Conservation (phyloP, 2,888 invertebrate genomes). For the Anagyrus pseudococci region DNA sequence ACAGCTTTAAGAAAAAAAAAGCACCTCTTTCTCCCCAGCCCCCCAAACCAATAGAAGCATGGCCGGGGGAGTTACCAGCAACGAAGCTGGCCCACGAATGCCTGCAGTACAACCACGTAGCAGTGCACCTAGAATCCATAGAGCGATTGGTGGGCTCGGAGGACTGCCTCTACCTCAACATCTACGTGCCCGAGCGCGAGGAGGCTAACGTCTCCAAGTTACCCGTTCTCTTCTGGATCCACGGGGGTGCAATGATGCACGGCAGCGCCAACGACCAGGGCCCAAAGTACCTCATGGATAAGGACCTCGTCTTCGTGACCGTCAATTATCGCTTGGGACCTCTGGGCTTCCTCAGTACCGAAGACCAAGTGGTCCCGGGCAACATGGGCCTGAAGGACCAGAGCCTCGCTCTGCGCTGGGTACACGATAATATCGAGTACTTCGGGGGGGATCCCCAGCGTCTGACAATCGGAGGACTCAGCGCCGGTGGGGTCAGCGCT, state of each 20-base stretch:
- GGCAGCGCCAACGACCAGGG: slow-evolving; percentile 5
- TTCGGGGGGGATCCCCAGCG: background rate
- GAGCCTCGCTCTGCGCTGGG: background rate
- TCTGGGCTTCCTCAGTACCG: slow-evolving; percentile 45
- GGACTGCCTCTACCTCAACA: slow-evolving; percentile 5
- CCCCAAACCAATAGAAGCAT: slow-evolving; percentile 45
- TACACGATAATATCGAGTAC: background rate
- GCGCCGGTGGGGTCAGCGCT: background rate
- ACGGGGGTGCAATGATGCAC: slow-evolving; percentile 1
- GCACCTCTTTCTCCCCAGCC: too few species aligned
- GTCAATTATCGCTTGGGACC: slow-evolving; percentile 76
- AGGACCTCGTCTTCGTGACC: slow-evolving; percentile 71
- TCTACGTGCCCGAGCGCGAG: background rate
- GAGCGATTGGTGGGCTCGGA: background rate
- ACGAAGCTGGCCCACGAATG: slow-evolving; percentile 21
- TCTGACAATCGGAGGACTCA: background rate
- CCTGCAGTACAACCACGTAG: slow-evolving; percentile 14
- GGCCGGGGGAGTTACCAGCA: slow-evolving; percentile 38
- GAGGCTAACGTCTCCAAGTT: background rate
- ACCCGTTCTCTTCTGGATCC: slow-evolving; percentile 5
- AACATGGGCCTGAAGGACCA: slow-evolving; percentile 18
- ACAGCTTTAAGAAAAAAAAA: too few species aligned
- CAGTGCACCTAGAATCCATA: too few species aligned
- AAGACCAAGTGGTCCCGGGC: slow-evolving; percentile 9
- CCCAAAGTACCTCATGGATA: slow-evolving; percentile 64